Base-by-base conservation (phyloP, 2,888 invertebrate species). In the Eupeodes latifasciatus region DNA sequence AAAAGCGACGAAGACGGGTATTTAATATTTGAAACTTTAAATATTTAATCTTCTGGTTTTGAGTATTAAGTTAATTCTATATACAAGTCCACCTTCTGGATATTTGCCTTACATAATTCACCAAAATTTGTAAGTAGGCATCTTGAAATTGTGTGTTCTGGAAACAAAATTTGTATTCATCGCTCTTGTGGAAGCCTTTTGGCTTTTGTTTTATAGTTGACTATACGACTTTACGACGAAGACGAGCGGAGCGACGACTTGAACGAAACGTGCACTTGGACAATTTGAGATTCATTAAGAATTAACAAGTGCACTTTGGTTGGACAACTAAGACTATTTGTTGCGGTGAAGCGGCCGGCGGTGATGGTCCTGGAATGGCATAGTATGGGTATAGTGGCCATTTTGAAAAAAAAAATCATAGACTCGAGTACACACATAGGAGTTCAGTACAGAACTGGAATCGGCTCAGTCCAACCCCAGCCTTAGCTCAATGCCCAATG, bases 321-420 rank as follows among this genome's bases (percentile, higher is more conserved):
- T 36, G 82, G 82, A 75, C 82, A 79, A 82, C 86, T 79, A 82
- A 69, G 79, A 69, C 78, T 86, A 61, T 19, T 53, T 64, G 19
- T 14, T 34, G 53, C 66, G 62, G 62, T 61, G 69, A 36, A 27
- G 27, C 2, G 27, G 27, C 34, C 2, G 27, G 27, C 34, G 75
- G 19, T 57, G 53, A 51, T 62, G n/a, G 74, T 47, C 27, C 27
- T 27, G 27, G 27, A 27, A 27, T 27, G 27, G 27, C 27, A 27
- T 27, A 27, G 27, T 27, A 27, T 27, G 69, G 27, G 27, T 36
- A 66, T 83, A 74, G 66, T 57, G 80, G 36, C 59, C 34, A 59
- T 59, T 57, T 55, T 71, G 12, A 10, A 61, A 66, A 49, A 49
- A 71, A 78, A 77, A 91, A 91, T 91, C 89, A 89, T 90, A 85